A percentile compares a stretch with the other conserved stretches of the same genome.
These are phyloP conservation scores for Lymantria monacha DNA, from an alignment of 2,888 invertebrate genomes.

Conservation along the genomic window DNA sequence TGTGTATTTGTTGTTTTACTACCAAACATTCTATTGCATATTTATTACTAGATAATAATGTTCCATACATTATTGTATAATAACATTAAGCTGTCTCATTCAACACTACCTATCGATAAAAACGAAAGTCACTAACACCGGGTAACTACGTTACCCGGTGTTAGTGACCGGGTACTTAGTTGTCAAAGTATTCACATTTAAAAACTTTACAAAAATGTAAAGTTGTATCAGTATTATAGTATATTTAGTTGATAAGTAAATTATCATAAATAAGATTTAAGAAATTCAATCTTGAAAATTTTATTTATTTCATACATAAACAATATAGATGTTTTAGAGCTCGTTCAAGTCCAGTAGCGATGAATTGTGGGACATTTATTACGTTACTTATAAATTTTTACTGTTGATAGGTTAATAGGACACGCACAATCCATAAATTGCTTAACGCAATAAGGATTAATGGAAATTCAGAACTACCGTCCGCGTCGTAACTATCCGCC, in stretches of 20 bases:
- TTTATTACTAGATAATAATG: no score
- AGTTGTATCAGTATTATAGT: no score
- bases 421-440: slow-evolving; percentile 33
- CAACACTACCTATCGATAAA: slow-evolving; percentile 18
- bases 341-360: slow-evolving; percentile 30
- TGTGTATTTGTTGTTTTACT: no score
- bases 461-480: slow-evolving; percentile 20
- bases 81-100: neutral
- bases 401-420: slow-evolving; percentile 38
- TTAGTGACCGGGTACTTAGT: no score
- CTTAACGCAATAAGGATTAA: slow-evolving; percentile 34
- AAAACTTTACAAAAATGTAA: no score
- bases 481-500: slow-evolving; percentile 6
- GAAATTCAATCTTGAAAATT: neutral
- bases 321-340: slow-evolving; percentile 1
- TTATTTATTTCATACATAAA: neutral
- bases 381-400: slow-evolving; percentile 32
- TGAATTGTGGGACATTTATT: slow-evolving; percentile 37
- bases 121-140: slow-evolving; percentile 25
- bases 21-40: no score
- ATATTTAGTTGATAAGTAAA: neutral
- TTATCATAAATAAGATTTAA: neutral
- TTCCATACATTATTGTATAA: no score
- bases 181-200: no score
- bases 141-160: no score